Conservation (phyloP, 1,140 invertebrate genomes). For the Thaumetopoea pityocampa region DNA sequence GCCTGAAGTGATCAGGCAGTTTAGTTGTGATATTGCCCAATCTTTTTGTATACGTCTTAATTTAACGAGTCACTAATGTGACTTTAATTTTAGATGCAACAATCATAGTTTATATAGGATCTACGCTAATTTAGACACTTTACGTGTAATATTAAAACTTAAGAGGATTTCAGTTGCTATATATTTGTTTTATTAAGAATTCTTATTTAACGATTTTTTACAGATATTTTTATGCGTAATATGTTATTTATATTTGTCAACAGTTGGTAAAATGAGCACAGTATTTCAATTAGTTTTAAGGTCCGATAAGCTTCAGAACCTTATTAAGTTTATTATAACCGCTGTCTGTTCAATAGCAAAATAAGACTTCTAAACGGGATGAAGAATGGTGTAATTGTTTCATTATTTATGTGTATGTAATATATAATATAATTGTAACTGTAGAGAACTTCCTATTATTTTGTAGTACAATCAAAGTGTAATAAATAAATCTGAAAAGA, state of each 20-base stretch:
- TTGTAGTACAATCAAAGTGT: slow-evolving; percentile 74
- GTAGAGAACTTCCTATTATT: slow-evolving; percentile 75
- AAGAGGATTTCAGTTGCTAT: slow-evolving; percentile 32
- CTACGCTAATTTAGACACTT: slow-evolving; percentile 37
- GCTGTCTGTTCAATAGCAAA: slow-evolving; percentile 31
- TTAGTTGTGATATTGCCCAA: slow-evolving; percentile 73
- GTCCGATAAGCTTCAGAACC: too few relatives aligned
- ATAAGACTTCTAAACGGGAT: slow-evolving; percentile 40
- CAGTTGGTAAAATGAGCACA: slow-evolving; percentile 62
- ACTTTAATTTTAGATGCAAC: slow-evolving; percentile 62
- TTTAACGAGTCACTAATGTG: slow-evolving; percentile 54
- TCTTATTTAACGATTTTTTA: slow-evolving; percentile 39
- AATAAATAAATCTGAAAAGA: slow-evolving; percentile 68
- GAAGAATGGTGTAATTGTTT: slow-evolving; percentile 62
- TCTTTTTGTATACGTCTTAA: slow-evolving; percentile 73
- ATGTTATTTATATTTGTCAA: slow-evolving; percentile 58
- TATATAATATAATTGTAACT: slow-evolving; percentile 64
- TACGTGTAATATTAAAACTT: slow-evolving; percentile 41
- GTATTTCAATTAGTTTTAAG: slow-evolving; percentile 67
- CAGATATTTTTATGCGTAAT: slow-evolving; percentile 24
- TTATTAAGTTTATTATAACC: too few relatives aligned
- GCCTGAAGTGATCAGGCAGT: slow-evolving; percentile 42
- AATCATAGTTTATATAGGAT: slow-evolving; percentile 50
- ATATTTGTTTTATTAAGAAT: slow-evolving; percentile 15
- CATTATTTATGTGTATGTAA: slow-evolving; percentile 72